Evolutionary conservation across 2,113 vertebrate genomes (phyloP), one percentile per base, ranked within the genome.

Genomic region (Holacanthus passer): DNA sequence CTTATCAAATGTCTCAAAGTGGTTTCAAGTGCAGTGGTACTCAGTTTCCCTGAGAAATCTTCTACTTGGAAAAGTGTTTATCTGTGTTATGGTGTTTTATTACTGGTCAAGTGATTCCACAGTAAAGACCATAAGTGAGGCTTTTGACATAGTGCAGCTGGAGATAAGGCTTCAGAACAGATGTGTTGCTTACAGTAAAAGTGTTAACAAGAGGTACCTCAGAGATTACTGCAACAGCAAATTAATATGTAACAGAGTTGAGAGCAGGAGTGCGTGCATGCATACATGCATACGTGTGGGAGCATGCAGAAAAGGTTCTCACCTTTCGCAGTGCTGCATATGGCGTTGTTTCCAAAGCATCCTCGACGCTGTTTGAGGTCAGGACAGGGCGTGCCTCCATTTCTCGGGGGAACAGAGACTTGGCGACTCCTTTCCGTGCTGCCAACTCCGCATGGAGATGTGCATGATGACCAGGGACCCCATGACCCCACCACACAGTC

Each of bases 311-410:
- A 47, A 72, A 56, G 13, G 19, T 16, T 63, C 73, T 91, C 65
- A 97, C 97, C 96, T 96, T 95, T 94, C 1, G 94, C 94, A 0
- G 77, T 85, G 50, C 90, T 91, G 68, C 96, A 97, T 41, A 92
- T 62, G 0, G 84, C 84, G 37, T 94, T 90, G 78, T 97, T 95
- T 48, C 96, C 96, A 1, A 95, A 94, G 91, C 97, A 97, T 31
- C 97, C 97, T 2, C 96, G 88, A 3, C 96, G 95, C 91, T 97
- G 97, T 81, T 95, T 96, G 72, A 97, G 96, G 81, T 97, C 96
- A 0, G 96, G 96, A 47, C 97, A 97, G 17, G 96, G 96, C 1
- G 87, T 91, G n/a, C 96, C 96, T 58, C 96, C 96, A 0, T 96
- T 96, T 73, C 94, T 92, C 1, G 97, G 97, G 0, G 96, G 96